phyloP scores from a whole-genome alignment of 2,113 vertebrate genomes.

The Tyto alba region DNA sequence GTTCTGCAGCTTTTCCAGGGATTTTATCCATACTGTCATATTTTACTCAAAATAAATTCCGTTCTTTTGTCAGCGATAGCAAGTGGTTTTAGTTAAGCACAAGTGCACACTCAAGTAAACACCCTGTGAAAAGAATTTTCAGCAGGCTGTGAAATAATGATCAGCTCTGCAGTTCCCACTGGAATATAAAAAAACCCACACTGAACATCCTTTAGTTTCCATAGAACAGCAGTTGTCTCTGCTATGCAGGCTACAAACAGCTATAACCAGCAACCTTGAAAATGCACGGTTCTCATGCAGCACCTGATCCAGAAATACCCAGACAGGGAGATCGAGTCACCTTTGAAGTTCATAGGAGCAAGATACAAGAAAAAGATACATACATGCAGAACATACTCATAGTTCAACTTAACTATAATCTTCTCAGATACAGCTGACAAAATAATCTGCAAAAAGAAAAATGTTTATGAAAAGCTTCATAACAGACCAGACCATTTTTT shows the following conservation, averaged over 20 bases:
- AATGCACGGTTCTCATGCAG: not conserved
- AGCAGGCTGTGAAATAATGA: constrained; percentile 1
- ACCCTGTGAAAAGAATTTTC: constrained; percentile 9
- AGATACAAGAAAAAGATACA: not conserved
- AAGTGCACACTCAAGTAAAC: not conserved
- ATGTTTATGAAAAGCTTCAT: not conserved
- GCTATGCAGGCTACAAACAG: not conserved
- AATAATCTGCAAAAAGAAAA: not conserved
- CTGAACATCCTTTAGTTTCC: not conserved
- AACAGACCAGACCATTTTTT: not conserved
- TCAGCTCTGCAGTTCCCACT: not conserved
- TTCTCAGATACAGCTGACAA: not conserved
- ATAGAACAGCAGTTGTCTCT: not conserved
- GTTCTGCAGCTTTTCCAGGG: not conserved
- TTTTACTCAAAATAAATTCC: not conserved
- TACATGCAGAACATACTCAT: not conserved
- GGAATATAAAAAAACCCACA: constrained; percentile 17
- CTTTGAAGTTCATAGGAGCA: not conserved
- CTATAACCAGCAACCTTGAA: not conserved
- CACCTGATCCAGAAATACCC: not conserved
- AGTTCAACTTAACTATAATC: not conserved
- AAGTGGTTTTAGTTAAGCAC: not conserved
- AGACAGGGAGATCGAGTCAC: not conserved
- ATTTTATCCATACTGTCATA: not conserved
- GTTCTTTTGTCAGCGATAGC: not conserved